These are phyloP conservation scores for Catagonus wagneri DNA, from an alignment of 2,113 vertebrate species.

Conservation along the genomic window DNA sequence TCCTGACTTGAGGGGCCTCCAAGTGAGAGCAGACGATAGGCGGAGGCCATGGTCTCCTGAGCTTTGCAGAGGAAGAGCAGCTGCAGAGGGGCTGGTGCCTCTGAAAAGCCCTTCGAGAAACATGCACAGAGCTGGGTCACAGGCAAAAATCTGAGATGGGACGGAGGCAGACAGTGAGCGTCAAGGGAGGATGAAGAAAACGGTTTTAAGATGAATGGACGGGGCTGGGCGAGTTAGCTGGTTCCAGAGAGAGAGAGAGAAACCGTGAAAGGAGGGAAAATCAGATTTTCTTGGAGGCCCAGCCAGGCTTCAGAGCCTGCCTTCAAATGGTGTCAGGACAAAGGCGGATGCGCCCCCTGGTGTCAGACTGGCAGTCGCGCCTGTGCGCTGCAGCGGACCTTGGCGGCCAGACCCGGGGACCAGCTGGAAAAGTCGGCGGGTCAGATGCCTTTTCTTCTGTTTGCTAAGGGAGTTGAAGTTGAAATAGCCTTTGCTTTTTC, in stretches of 20 bases:
- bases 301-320: conserved; percentile 49
- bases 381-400: neutral
- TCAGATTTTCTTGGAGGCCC: conserved; percentile 56
- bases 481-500: conserved; percentile 59
- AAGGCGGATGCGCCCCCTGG: conserved; percentile 83
- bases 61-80: neutral
- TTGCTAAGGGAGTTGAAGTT: conserved; percentile 43
- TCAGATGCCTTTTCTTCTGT: conserved; percentile 62
- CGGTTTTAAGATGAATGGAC: neutral
- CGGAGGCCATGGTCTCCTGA: neutral
- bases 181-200: neutral
- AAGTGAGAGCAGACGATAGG: neutral
- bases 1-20: neutral
- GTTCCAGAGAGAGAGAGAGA: neutral
- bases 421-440: neutral
- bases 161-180: neutral
- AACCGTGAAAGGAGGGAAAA: conserved; percentile 50
- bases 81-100: neutral
- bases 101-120: neutral
- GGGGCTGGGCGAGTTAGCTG: neutral
- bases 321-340: conserved; percentile 66
- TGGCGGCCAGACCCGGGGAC: neutral
- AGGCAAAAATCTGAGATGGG: neutral
- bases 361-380: conserved; percentile 40
- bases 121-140: neutral